Conservation (phyloP, 2,113 vertebrate genomes). For the human (Homo sapiens) region GRCh38 chr1:230919501-230920000, state of each 20-base stretch:
- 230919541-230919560: not conserved
- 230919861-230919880: not conserved
- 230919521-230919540: not conserved
- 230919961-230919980: not conserved
- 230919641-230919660: not conserved
- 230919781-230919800: not conserved
- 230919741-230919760: not conserved
- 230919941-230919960: not conserved
- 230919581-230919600: not conserved
- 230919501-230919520: not conserved
- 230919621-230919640: not conserved
- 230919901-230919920: not conserved
- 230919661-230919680: not conserved
- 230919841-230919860: fast-evolving
- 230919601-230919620: not conserved
- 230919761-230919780: not conserved
- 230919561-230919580: not conserved
- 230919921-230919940: too few species aligned
- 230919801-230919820: not conserved
- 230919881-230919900: not conserved
- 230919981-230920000: not conserved
- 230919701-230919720: not conserved
- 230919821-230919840: fast-evolving
- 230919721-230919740: not conserved
- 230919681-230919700: not conserved